Conservation (phyloP, 2,888 invertebrate genomes). For the Tiliacea citrago region DNA sequence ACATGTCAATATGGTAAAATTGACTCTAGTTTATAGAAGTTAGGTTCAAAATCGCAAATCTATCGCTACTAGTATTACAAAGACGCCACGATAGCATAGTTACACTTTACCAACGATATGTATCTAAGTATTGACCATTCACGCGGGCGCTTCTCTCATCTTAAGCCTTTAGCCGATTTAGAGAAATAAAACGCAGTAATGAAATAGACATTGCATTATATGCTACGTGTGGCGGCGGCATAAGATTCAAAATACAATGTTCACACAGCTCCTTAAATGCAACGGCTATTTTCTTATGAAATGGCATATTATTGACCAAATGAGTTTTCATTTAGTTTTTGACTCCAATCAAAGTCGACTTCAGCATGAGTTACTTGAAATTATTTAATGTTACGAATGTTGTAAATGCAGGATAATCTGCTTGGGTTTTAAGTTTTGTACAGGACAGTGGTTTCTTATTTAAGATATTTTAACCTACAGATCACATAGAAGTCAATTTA, state of each 20-base stretch:
- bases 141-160: conserved; percentile 63
- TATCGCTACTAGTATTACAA: conserved; percentile 43
- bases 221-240: conserved; percentile 6
- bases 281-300: conserved; percentile 31
- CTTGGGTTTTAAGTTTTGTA: conserved; percentile 55
- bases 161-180: conserved; percentile 59
- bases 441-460: conserved; percentile 51
- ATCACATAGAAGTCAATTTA: conserved; percentile 65
- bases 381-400: conserved; percentile 41
- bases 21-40: conserved; percentile 6
- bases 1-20: conserved; percentile 30
- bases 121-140: conserved; percentile 77
- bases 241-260: conserved; percentile 37
- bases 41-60: conserved; percentile 46
- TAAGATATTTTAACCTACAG: conserved; percentile 55
- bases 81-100: conserved; percentile 68
- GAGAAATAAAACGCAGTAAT: conserved; percentile 44
- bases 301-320: conserved; percentile 43
- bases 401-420: conserved; percentile 63
- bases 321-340: conserved; percentile 12
- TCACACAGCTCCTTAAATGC: conserved; percentile 23
- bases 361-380: conserved; percentile 29
- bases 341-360: conserved; percentile 52
- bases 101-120: conserved; percentile 78
- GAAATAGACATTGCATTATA: conserved; percentile 43